phyloP scores from a whole-genome alignment of 2,797 vertebrate species.

The Simalia tracyae region DNA sequence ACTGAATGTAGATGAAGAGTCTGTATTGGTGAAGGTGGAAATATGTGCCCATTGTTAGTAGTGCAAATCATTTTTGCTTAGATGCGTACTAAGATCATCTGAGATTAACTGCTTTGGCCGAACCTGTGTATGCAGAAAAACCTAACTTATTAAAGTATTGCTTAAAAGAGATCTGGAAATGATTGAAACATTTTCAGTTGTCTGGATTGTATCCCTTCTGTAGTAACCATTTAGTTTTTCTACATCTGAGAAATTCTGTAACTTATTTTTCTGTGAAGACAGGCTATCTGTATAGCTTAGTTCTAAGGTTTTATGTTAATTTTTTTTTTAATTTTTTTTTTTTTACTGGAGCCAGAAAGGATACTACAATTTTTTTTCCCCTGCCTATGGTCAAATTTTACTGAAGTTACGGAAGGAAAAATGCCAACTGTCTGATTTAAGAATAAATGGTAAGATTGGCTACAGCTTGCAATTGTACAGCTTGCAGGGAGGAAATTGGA shows the following conservation, averaged over 20 bases:
- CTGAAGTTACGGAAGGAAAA: neutral
- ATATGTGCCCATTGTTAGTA: slow-evolving; percentile 27
- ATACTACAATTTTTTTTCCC: neutral
- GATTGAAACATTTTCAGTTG: neutral
- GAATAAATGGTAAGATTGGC: neutral
- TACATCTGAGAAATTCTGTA: neutral
- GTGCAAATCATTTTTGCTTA: slow-evolving; percentile 36
- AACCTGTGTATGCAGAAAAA: neutral
- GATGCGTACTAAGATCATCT: slow-evolving; percentile 29
- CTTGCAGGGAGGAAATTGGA: neutral
- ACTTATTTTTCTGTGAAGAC: neutral
- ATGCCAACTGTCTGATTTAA: neutral
- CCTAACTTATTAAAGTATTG: neutral
- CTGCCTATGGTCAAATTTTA: neutral
- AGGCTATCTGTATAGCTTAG: neutral
- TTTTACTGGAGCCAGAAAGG: neutral
- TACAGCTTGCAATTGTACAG: neutral
- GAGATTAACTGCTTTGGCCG: slow-evolving; percentile 17
- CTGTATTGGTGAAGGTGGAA: neutral
- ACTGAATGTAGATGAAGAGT: neutral
- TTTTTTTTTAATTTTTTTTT: neutral
- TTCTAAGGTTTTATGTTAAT: neutral
- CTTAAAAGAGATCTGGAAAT: neutral
- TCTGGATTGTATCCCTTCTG: neutral
- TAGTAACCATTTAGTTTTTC: neutral